Percentiles rank a stretch among this genome's conserved stretches.
phyloP scores from a whole-genome alignment of 2,797 vertebrate genomes.

The Champsocephalus esox region DNA sequence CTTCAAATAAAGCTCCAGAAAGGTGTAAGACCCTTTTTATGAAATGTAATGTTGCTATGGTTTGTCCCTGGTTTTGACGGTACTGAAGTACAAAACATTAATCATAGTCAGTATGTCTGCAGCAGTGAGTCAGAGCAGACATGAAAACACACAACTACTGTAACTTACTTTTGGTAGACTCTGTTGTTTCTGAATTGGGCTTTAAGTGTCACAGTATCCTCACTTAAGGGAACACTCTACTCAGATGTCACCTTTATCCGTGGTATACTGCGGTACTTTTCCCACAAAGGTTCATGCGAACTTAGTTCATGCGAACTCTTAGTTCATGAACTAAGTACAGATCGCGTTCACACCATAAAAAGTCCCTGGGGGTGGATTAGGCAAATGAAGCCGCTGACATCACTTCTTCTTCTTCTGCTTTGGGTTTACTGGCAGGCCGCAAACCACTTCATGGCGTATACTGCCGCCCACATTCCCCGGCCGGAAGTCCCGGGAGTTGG shows the following conservation, averaged over 20 bases:
- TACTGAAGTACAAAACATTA: constrained; percentile 15
- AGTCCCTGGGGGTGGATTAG: no score
- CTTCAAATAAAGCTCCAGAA: background rate
- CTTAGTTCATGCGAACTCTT: no score
- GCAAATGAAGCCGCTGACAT: no score
- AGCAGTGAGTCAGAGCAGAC: background rate
- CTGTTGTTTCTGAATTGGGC: background rate
- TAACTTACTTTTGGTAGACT: background rate
- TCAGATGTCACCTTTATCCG: background rate
- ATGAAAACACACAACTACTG: background rate
- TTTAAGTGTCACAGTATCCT: background rate
- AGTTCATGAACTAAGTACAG: no score
- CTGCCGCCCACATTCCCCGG: no score
- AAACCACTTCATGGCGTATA: no score
- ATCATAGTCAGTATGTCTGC: background rate
- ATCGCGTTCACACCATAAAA: no score
- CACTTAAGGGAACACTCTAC: background rate
- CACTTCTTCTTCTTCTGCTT: no score
- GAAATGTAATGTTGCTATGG: background rate
- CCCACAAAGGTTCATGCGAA: no score
- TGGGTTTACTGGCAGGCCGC: no score
- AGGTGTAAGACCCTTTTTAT: background rate
- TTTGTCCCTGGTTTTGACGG: background rate
- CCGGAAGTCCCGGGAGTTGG: no score
- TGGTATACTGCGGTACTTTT: no score